phyloP scores from a whole-genome alignment of 2,797 vertebrate species.

The Neoniphon sammara region DNA sequence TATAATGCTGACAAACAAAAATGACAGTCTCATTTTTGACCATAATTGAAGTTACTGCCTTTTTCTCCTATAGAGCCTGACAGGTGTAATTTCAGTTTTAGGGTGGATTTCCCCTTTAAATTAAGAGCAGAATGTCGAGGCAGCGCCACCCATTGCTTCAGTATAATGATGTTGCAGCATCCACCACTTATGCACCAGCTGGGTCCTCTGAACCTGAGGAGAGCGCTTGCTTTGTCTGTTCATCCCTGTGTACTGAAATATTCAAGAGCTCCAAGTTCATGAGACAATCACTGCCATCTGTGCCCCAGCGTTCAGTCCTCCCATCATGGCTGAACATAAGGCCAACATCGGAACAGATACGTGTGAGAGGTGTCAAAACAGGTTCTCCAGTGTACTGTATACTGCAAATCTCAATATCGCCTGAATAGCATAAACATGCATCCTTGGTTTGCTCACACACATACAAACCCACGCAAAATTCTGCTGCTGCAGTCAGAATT shows the following conservation, averaged over 20 bases:
- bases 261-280: constrained; percentile 73
- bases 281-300: constrained; percentile 76
- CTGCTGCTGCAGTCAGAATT: constrained; percentile 63
- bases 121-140: constrained; percentile 7
- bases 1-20: constrained; percentile 61
- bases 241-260: constrained; percentile 72
- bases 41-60: constrained; percentile 39
- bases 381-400: constrained; percentile 52
- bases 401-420: constrained; percentile 71
- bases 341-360: constrained; percentile 71
- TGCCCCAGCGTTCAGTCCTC: constrained; percentile 64
- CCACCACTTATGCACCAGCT: constrained; percentile 56
- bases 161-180: constrained; percentile 44
- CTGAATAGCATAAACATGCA: constrained; percentile 68
- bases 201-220: constrained; percentile 57
- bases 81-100: constrained; percentile 30
- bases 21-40: constrained; percentile 48
- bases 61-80: constrained; percentile 18
- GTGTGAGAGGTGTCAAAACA: constrained; percentile 69
- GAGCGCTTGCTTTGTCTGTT: constrained; percentile 65
- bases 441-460: constrained; percentile 48
- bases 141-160: constrained; percentile 22
- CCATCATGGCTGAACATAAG: constrained; percentile 69
- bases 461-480: constrained; percentile 43
- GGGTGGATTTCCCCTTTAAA: constrained; percentile 18